Evolutionary conservation across 2,888 invertebrate genomes (phyloP), one percentile per base, ranked within the genome.

Genomic region (Hydraecia micacea): DNA sequence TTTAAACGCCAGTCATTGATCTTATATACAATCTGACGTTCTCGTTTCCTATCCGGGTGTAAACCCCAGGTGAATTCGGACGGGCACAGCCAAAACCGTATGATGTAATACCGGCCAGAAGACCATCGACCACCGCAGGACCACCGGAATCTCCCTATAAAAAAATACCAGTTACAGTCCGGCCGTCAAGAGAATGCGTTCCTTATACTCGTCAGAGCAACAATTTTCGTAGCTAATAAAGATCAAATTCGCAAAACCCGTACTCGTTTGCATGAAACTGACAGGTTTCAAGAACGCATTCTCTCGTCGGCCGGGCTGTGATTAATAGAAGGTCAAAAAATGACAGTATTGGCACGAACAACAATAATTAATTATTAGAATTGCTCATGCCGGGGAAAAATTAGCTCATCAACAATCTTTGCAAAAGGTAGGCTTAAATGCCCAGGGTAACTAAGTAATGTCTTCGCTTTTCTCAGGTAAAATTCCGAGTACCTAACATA

Each of bases 101-200:
- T 0, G 94, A 95, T 0, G 93, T 93, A 5, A 93, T 80, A 6
- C 94, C 95, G 0, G 90, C 77, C 58, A 91, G 91, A 2, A 80
- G 25, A 0, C 87, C 85, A 13, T 82, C 55, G 0, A 85, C 69
- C 5, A 93, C 92, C 1, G 93, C 93, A 66, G 94, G 94, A 6
- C 94, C 94, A 9, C 94, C 94, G 5, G 95, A 95, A 87, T 95
- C 95, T 76, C 95, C 95, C 95, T 95, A 79, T n/a, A 88, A 84
- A 69, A 63, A 42, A 70, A 28, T 18, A 49, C 11, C 11, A 55
- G 9, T 55, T 25, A 46, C 15, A 46, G 46, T 46, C 46, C 15
- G 2, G 46, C 46, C 46, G 15, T 46, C 15, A 11, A 15, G 46
- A 46, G 46, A 52, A 46, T 4, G 13, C 13, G 46, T 46, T 46